phyloP scores from a whole-genome alignment of 2,888 invertebrate genomes.

The Tryphoninae sp. region DNA sequence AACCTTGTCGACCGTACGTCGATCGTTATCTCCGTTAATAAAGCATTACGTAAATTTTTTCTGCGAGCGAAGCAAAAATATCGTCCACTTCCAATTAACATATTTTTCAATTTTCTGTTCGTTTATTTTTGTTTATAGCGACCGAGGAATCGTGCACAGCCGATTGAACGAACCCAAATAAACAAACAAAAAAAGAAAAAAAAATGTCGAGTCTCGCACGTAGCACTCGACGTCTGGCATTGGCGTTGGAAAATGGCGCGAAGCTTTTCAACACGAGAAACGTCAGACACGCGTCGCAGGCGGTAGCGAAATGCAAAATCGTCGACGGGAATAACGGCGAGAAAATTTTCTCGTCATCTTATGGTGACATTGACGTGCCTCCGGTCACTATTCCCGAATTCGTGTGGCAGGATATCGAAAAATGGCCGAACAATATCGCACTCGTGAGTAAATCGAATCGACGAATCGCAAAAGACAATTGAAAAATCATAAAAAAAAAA shows the following conservation, averaged over 20 bases:
- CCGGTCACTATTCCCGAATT: conserved; percentile 71
- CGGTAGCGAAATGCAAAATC: conserved; percentile 63
- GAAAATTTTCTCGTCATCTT: conserved; percentile 71
- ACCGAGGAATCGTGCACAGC: not conserved
- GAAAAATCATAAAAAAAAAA: not conserved
- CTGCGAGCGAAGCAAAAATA: no score
- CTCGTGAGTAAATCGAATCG: conserved; percentile 70
- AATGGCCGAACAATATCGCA: conserved; percentile 69
- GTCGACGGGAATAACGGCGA: conserved; percentile 73
- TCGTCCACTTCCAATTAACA: no score
- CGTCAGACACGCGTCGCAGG: conserved; percentile 64
- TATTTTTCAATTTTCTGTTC: not conserved
- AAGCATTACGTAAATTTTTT: no score
- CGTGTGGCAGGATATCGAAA: conserved; percentile 70
- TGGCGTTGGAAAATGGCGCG: conserved; percentile 49
- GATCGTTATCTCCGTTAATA: no score
- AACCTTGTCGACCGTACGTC: no score
- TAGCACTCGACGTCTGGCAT: conserved; percentile 51
- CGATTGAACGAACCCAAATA: not conserved
- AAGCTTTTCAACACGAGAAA: conserved; percentile 46
- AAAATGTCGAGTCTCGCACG: conserved; percentile 62
- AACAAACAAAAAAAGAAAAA: not conserved
- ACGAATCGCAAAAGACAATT: not conserved
- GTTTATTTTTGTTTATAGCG: not conserved
- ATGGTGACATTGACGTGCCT: conserved; percentile 64